A percentile compares a stretch with the other conserved stretches of the same genome.
These are phyloP conservation scores for Pagetopsis macropterus DNA, from an alignment of 2,797 vertebrate species.

Conservation along the genomic window DNA sequence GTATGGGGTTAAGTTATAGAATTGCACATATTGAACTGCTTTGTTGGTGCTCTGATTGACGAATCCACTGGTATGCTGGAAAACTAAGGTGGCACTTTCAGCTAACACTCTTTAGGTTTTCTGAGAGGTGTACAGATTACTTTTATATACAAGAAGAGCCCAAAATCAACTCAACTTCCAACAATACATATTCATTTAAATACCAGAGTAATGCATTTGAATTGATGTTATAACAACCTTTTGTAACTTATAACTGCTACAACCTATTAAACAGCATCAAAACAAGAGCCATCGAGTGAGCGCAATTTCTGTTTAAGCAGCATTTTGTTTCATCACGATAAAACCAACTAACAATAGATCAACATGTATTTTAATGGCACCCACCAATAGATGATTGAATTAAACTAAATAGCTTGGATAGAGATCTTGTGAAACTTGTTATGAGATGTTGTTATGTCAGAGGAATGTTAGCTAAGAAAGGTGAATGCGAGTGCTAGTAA, in stretches of 20 bases:
- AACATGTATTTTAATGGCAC: neutral
- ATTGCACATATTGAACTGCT: no score
- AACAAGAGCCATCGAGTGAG: neutral
- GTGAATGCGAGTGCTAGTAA: neutral
- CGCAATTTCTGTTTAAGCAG: neutral
- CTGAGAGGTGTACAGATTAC: neutral
- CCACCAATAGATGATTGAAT: no score
- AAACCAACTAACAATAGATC: neutral
- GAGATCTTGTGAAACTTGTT: constrained; percentile 28
- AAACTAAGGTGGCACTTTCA: no score
- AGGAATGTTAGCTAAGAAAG: constrained; percentile 28
- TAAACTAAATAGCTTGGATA: neutral
- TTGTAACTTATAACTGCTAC: neutral
- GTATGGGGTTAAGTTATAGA: no score
- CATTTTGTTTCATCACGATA: neutral
- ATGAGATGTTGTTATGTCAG: constrained; percentile 51
- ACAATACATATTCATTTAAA: neutral
- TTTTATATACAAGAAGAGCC: neutral
- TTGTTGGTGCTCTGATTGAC: no score
- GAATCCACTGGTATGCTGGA: no score
- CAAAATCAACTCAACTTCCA: neutral
- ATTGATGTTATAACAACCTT: neutral
- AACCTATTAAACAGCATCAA: neutral
- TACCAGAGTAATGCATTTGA: rapidly evolving
- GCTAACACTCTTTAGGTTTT: no score